Conservation (phyloP, 1,140 invertebrate species). For the Ceratitis capitata region DNA sequence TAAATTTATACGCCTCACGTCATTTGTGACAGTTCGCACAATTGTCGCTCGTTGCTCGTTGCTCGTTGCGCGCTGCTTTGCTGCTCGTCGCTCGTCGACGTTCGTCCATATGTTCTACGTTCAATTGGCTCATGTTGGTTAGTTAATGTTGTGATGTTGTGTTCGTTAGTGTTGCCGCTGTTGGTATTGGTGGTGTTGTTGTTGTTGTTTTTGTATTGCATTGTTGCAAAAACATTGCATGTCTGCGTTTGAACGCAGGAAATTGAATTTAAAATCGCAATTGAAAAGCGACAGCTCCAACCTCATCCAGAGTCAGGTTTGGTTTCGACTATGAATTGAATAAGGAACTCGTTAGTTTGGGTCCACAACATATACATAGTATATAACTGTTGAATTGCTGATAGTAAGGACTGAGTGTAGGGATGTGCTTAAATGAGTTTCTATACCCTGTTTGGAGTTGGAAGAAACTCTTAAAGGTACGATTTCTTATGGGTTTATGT, state of each 20-base stretch:
- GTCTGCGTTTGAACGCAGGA: slow-evolving; percentile 46
- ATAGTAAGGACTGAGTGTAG: neutral
- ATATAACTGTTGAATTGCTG: neutral
- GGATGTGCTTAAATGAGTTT: neutral
- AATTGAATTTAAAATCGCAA: slow-evolving; percentile 61
- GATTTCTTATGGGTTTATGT: no score
- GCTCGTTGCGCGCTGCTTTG: no score
- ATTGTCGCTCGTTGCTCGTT: slow-evolving; percentile 38
- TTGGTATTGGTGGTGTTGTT: neutral
- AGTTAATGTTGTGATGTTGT: neutral
- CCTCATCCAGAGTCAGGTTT: neutral
- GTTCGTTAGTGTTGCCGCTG: neutral
- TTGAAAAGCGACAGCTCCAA: slow-evolving; percentile 42
- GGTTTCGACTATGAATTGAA: slow-evolving; percentile 45
- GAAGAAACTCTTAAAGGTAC: no score
- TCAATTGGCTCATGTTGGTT: neutral
- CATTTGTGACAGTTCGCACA: slow-evolving; percentile 40
- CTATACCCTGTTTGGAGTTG: neutral
- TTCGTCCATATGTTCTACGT: neutral
- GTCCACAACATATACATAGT: neutral
- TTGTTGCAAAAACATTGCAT: slow-evolving; percentile 8
- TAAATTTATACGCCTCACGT: slow-evolving; percentile 41
- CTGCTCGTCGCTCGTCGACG: no score
- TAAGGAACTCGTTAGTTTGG: slow-evolving; percentile 59
- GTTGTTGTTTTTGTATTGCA: neutral